Conservation (phyloP, 2,888 invertebrate genomes). For the Phrixothrix hirtus region DNA sequence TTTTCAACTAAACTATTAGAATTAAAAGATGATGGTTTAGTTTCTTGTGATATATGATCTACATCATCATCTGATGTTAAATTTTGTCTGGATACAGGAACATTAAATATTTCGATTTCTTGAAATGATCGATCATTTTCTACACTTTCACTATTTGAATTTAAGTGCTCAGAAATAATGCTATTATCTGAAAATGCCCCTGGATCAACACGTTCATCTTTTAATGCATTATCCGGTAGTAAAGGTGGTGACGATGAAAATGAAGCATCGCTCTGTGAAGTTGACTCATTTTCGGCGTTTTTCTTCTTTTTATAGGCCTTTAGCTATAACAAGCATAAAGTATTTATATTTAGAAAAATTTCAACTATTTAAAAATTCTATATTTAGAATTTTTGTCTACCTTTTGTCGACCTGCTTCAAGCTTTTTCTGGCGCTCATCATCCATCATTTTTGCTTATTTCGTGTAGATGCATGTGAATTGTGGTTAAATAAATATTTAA, state of each 20-base stretch:
- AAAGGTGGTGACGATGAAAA: conserved; percentile 32
- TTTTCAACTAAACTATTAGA: conserved; percentile 40
- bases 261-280: conserved; percentile 31
- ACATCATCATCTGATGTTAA: conserved; percentile 29
- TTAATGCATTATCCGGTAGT: conserved; percentile 25
- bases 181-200: conserved; percentile 23
- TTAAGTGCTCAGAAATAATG: conserved; percentile 33
- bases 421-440: conserved; percentile 28
- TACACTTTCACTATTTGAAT: conserved; percentile 41
- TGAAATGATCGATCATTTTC: conserved; percentile 55
- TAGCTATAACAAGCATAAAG: conserved; percentile 29
- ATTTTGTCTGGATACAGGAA: conserved; percentile 38
- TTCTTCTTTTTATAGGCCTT: conserved; percentile 30
- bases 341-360: too few species aligned
- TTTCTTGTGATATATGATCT: conserved; percentile 41
- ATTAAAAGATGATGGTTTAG: conserved; percentile 38
- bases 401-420: conserved; percentile 33
- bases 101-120: conserved; percentile 51
- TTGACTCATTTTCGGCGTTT: conserved; percentile 14
- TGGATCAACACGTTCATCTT: conserved; percentile 1
- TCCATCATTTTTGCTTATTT: conserved; percentile 22
- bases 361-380: too few species aligned
- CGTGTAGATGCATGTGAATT: neutral
- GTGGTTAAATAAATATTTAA: neutral
- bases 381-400: conserved; percentile 16